phyloP scores from a whole-genome alignment of 2,797 vertebrate genomes.

The Nyctibius grandis region DNA sequence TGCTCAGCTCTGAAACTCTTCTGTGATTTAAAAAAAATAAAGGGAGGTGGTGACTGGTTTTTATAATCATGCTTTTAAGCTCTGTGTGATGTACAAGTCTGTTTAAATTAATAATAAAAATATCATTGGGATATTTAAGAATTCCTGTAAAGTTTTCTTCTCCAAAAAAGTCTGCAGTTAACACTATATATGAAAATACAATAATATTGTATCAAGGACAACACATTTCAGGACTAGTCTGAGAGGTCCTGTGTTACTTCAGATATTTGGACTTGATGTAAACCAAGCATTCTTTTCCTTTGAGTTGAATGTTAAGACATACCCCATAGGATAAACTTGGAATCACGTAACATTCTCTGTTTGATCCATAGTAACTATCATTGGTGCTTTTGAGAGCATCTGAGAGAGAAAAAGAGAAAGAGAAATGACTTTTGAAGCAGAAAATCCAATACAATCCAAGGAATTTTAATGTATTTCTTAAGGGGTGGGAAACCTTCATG shows the following conservation, averaged over 20 bases:
- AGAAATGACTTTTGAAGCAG: not conserved
- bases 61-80: constrained; percentile 21
- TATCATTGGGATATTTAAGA: constrained; percentile 15
- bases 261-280: not conserved
- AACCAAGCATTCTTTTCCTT: not conserved
- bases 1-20: constrained; percentile 26
- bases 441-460: not conserved
- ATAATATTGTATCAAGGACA: not conserved
- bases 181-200: not conserved
- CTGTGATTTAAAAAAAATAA: not conserved
- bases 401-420: not conserved
- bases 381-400: not conserved
- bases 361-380: not conserved
- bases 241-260: not conserved
- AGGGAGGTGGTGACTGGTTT: constrained; percentile 7
- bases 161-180: not conserved
- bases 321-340: not conserved
- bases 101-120: constrained; percentile 47
- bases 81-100: constrained; percentile 33
- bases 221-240: not conserved
- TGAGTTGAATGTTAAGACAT: not conserved
- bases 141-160: not conserved
- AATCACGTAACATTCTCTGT: not conserved
- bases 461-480: not conserved
- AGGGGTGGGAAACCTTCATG: accelerated